Evolutionary conservation across 2,113 vertebrate species (phyloP), one percentile per base, ranked within the genome.

Genomic region (Beaufortia kweichowensis): DNA sequence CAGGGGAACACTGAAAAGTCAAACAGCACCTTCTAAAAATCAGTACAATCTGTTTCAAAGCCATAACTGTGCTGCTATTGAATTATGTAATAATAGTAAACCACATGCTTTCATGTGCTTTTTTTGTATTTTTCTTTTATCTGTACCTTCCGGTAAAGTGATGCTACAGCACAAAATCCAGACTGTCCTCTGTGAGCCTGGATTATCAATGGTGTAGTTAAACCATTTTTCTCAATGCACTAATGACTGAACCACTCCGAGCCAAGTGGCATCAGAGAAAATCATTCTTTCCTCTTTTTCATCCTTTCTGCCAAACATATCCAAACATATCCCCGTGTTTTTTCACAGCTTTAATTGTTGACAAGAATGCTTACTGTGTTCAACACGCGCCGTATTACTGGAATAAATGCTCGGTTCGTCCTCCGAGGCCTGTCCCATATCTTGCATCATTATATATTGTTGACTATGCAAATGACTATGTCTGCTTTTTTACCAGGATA

Each of bases 131-230:
- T 77, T 81, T 82, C 84, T 83, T 88, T 86, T 75, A 77, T 53
- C 83, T 81, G 79, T 84, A 85, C 77, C 66, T 78, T 83, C 81
- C 68, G 46, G 82, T 73, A 75, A 86, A 86, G 88, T 91, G 85
- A 84, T 71, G 64, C 67, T 28, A 84, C 83, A 86, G 84, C 86
- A 85, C 67, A 84, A 84, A 85, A 84, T 79, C 76, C 53, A 76
- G 65, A 60, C 61, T 84, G 84, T 77, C 74, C 78, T 85, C 31
- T 43, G 43, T 19, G 77, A 83, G 70, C 76, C 50, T 66, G 84
- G 85, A 86, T 89, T 88, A 85, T 79, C 21, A 76, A 81, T 83
- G 83, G 78, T 89, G 68, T 79, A 50, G 69, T 66, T 88, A 89
- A 90, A 87, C 79, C 78, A 19, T 85, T 88, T 85, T 85, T 76